A percentile compares a stretch with the other conserved stretches of the same genome.
Evolutionary conservation across 2,113 vertebrate genomes (phyloP).

Genomic region (Ictalurus furcatus): DNA sequence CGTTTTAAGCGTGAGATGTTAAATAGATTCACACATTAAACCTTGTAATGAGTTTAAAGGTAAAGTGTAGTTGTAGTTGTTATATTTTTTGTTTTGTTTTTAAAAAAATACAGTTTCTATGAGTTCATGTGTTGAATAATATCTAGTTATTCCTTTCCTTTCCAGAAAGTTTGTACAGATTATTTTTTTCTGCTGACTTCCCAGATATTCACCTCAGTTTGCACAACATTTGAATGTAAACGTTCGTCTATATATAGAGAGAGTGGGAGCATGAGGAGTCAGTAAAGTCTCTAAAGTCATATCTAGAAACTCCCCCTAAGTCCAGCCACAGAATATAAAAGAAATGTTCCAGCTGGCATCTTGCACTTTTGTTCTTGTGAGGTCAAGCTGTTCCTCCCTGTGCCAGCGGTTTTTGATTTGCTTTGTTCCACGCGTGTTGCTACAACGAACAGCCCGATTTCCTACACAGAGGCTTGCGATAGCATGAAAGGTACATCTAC

Average conservation of each 20-base stretch:
- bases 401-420: conserved; percentile 23
- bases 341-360: background rate
- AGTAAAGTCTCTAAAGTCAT: background rate
- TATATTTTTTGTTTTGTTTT: background rate
- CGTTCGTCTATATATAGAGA: background rate
- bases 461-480: conserved; percentile 4
- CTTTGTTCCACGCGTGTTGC: conserved; percentile 41
- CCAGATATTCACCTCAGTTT: background rate
- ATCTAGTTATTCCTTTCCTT: background rate
- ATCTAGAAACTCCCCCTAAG: background rate
- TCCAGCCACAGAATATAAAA: background rate
- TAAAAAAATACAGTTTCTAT: background rate
- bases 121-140: background rate
- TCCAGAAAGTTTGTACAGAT: background rate
- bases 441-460: conserved; percentile 29
- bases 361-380: conserved; percentile 31
- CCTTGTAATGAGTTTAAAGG: background rate
- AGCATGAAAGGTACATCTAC: conserved; percentile 41
- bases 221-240: background rate
- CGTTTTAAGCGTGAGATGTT: too few relatives aligned
- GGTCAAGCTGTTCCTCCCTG: background rate
- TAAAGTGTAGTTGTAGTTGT: background rate
- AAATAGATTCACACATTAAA: background rate
- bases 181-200: background rate
- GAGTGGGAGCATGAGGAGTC: background rate